A percentile compares a stretch with the other conserved stretches of the same genome.
Conservation (phyloP, 1,140 invertebrate species). For the Meloidogyne exigua region DNA sequence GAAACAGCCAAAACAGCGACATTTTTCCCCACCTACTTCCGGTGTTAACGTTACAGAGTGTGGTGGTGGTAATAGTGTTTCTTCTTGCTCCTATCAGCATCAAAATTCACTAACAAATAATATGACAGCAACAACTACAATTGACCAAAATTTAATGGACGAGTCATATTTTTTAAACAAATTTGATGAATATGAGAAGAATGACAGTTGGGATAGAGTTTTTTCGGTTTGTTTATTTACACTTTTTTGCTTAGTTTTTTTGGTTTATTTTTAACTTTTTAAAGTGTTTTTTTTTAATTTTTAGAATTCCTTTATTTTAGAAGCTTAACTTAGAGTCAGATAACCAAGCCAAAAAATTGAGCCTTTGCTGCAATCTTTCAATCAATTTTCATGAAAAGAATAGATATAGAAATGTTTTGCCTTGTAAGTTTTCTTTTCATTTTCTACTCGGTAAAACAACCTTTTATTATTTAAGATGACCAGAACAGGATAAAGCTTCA, state of each 20-base stretch:
- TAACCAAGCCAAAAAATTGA: conserved; percentile 36
- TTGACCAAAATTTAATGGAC: conserved; percentile 25
- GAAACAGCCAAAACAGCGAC: not conserved
- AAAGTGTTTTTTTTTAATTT: not conserved
- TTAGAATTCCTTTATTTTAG: conserved; percentile 31
- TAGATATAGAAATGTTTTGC: conserved; percentile 52
- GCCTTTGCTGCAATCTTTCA: conserved; percentile 36
- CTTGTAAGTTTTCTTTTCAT: conserved; percentile 38
- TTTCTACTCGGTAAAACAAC: too few relatives aligned
- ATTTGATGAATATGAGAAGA: conserved; percentile 37
- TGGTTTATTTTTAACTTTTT: conserved; percentile 7
- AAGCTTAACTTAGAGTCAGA: conserved; percentile 39
- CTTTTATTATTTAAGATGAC: conserved; percentile 39
- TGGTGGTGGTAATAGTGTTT: not conserved
- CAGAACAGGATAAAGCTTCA: conserved; percentile 44
- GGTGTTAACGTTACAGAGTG: not conserved
- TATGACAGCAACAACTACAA: not conserved
- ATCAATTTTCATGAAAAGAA: conserved; percentile 46
- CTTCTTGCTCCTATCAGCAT: not conserved
- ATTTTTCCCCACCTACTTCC: not conserved
- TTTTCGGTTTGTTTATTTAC: conserved; percentile 26
- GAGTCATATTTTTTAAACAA: conserved; percentile 29
- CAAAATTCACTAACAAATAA: not conserved
- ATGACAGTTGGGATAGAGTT: conserved; percentile 37
- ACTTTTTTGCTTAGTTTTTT: not conserved